Conservation (phyloP, 1,140 invertebrate genomes). For the Leptinotarsa texana region DNA sequence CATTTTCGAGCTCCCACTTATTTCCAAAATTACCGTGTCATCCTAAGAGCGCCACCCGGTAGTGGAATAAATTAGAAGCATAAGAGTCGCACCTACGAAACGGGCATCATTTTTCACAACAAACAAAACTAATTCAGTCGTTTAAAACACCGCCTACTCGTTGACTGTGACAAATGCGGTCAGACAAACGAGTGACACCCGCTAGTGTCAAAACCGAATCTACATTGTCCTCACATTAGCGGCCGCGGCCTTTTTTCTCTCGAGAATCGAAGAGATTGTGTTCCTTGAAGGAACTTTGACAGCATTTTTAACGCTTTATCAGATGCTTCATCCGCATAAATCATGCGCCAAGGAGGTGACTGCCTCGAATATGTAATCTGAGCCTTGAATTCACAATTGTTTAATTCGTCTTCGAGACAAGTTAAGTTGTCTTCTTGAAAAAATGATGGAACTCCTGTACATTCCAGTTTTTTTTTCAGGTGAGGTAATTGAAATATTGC, state of each 20-base stretch:
- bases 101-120: not conserved
- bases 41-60: no score
- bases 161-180: not conserved
- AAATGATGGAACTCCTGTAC: no score
- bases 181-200: conserved; percentile 4
- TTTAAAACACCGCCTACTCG: not conserved
- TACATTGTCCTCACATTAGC: conserved; percentile 2
- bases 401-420: no score
- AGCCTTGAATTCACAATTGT: no score
- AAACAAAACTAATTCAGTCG: conserved; percentile 5
- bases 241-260: not conserved
- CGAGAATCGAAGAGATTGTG: not conserved
- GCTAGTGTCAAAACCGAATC: conserved; percentile 3
- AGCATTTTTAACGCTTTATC: not conserved
- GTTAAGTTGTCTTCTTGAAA: no score
- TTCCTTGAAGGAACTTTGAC: not conserved
- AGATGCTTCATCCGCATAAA: not conserved
- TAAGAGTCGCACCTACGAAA: not conserved
- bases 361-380: no score
- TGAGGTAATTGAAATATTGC: no score
- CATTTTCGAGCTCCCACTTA: no score
- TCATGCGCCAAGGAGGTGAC: not conserved
- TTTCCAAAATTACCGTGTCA: no score
- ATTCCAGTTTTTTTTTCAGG: no score
- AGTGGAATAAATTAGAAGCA: no score